Conservation (phyloP, 2,113 vertebrate genomes). For the Amblyopsis rosae region DNA sequence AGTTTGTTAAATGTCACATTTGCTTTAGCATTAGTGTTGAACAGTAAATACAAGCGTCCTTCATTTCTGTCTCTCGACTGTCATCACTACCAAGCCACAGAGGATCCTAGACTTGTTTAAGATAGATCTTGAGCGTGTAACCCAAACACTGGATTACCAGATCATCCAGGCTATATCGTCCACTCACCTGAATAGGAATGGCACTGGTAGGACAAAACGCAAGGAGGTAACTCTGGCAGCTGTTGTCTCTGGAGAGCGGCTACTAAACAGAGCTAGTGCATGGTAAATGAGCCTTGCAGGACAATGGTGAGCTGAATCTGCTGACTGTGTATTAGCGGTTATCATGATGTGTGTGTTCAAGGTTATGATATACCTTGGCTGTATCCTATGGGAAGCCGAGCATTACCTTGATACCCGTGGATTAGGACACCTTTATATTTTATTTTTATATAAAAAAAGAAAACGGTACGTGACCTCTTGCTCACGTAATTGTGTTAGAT, state of each 20-base stretch:
- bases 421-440: background rate
- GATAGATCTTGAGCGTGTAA: too few species aligned
- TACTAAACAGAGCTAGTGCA: slow-evolving; percentile 8
- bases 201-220: background rate
- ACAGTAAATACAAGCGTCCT: too few species aligned
- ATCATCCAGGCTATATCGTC: slow-evolving; percentile 19
- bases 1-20: too few species aligned
- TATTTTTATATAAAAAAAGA: too few species aligned
- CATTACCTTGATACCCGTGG: background rate
- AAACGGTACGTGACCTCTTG: background rate
- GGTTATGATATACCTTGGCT: slow-evolving; percentile 11
- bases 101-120: too few species aligned
- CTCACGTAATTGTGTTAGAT: too few species aligned
- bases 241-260: slow-evolving; percentile 16
- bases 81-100: too few species aligned
- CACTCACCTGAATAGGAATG: slow-evolving; percentile 29
- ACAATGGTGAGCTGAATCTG: slow-evolving; percentile 20
- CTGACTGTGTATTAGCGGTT: slow-evolving; percentile 6
- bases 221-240: background rate
- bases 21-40: too few species aligned
- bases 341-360: slow-evolving; percentile 6
- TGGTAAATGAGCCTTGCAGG: background rate
- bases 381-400: background rate
- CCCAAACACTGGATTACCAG: too few species aligned
- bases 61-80: too few species aligned